Conservation (phyloP, 2,888 invertebrate species). For the Flexamia atlantica region DNA sequence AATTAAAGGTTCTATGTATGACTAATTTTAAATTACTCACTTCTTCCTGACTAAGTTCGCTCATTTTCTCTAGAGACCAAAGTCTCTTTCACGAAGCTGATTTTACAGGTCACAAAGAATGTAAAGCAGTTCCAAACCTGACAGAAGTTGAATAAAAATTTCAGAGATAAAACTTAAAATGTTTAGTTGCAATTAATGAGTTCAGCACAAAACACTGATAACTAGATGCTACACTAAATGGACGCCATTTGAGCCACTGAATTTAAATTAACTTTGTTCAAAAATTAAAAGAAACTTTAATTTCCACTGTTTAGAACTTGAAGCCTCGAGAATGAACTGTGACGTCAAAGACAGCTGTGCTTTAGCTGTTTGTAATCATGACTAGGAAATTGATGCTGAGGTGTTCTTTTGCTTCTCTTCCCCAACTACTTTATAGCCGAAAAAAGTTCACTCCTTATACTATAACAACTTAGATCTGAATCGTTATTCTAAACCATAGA, state of each 20-base stretch:
- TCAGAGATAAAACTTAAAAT: background rate
- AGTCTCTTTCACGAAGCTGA: constrained; percentile 23
- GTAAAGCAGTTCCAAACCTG: background rate
- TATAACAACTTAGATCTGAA: too few relatives aligned
- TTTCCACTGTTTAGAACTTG: constrained; percentile 53
- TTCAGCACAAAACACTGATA: background rate
- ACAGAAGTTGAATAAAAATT: constrained; percentile 25
- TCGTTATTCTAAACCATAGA: too few relatives aligned
- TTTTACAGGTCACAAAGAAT: constrained; percentile 50
- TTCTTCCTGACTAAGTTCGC: constrained; percentile 94
- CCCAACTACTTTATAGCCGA: too few relatives aligned
- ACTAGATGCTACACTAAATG: background rate
- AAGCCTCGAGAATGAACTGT: constrained; percentile 44
- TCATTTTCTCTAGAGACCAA: constrained; percentile 77
- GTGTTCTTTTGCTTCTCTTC: constrained; percentile 38
- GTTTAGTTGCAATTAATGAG: background rate
- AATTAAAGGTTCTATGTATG: too few relatives aligned
- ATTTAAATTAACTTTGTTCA: background rate
- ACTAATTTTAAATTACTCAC: constrained; percentile 77
- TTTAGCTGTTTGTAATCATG: constrained; percentile 46
- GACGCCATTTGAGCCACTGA: background rate
- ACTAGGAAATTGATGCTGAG: constrained; percentile 10
- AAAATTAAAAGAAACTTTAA: constrained; percentile 30
- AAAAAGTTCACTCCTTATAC: too few relatives aligned
- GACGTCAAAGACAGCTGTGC: constrained; percentile 68